Percentiles rank a stretch among this genome's conserved stretches.
phyloP scores from a whole-genome alignment of 2,888 invertebrate genomes.

The Uloborus plumipes region DNA sequence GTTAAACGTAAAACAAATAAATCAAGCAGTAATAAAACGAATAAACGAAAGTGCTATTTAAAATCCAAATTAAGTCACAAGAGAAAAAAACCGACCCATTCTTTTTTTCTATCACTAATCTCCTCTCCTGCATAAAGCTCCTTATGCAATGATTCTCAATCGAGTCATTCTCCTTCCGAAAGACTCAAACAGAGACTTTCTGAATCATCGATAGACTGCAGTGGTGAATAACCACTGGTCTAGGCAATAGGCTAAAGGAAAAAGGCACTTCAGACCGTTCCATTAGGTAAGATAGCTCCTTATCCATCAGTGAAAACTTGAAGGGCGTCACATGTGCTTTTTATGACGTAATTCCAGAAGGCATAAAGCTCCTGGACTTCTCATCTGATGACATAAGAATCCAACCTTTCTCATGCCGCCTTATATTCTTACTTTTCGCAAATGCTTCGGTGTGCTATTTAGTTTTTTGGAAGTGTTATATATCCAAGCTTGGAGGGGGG shows the following conservation, averaged over 20 bases:
- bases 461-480: slow-evolving; percentile 61
- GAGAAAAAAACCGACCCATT: too few relatives aligned
- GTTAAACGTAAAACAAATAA: too few relatives aligned
- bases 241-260: slow-evolving; percentile 45
- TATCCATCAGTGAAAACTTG: slow-evolving; percentile 64
- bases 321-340: slow-evolving; percentile 63
- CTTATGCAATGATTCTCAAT: background rate
- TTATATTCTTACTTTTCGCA: slow-evolving; percentile 63
- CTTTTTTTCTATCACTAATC: too few relatives aligned
- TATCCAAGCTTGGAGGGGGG: slow-evolving; percentile 21
- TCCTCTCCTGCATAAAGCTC: too few relatives aligned
- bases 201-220: slow-evolving; percentile 34
- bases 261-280: slow-evolving; percentile 55
- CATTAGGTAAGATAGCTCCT: slow-evolving; percentile 63
- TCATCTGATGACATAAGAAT: slow-evolving; percentile 61
- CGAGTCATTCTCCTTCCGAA: background rate
- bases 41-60: too few relatives aligned
- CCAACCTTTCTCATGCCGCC: slow-evolving; percentile 56
- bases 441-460: slow-evolving; percentile 58
- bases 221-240: slow-evolving; percentile 48
- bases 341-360: slow-evolving; percentile 63
- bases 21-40: too few relatives aligned
- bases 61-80: too few relatives aligned
- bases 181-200: background rate
- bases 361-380: slow-evolving; percentile 62